Conservation (phyloP, 2,888 invertebrate species). For the Netelia fuscicornis region DNA sequence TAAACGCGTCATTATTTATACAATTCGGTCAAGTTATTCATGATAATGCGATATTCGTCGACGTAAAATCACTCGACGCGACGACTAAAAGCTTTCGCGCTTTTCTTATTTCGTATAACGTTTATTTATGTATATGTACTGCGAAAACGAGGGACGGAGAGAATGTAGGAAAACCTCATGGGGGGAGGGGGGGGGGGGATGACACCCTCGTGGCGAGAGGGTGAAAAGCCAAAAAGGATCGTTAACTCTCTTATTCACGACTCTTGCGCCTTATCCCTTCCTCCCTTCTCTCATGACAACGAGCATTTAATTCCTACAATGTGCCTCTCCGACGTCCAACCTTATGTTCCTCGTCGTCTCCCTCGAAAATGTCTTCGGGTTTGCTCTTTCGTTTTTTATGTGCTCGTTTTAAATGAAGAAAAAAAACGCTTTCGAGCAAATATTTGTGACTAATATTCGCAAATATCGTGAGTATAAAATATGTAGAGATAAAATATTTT, state of each 20-base stretch:
- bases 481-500: not conserved
- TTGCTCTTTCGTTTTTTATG: slow-evolving; percentile 1
- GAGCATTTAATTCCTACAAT: slow-evolving; percentile 46
- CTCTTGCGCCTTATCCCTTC: slow-evolving; percentile 15
- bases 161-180: slow-evolving; percentile 51
- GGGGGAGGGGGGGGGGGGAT: not conserved
- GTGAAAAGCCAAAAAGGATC: slow-evolving; percentile 42
- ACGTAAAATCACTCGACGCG: slow-evolving; percentile 30
- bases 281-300: not conserved
- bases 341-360: slow-evolving; percentile 17
- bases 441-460: not conserved
- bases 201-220: slow-evolving; percentile 34
- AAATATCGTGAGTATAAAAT: not conserved
- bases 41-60: slow-evolving; percentile 41
- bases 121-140: not conserved
- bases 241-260: slow-evolving; percentile 64
- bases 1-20: not conserved
- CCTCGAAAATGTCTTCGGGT: not conserved
- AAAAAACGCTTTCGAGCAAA: not conserved
- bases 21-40: slow-evolving; percentile 35
- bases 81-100: slow-evolving; percentile 56
- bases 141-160: not conserved
- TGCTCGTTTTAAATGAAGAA: not conserved
- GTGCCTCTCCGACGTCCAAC: slow-evolving; percentile 12
- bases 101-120: slow-evolving; percentile 15